Evolutionary conservation across 2,888 invertebrate species (phyloP), one percentile per base, ranked within the genome.

Genomic region (Glomeris marginata): DNA sequence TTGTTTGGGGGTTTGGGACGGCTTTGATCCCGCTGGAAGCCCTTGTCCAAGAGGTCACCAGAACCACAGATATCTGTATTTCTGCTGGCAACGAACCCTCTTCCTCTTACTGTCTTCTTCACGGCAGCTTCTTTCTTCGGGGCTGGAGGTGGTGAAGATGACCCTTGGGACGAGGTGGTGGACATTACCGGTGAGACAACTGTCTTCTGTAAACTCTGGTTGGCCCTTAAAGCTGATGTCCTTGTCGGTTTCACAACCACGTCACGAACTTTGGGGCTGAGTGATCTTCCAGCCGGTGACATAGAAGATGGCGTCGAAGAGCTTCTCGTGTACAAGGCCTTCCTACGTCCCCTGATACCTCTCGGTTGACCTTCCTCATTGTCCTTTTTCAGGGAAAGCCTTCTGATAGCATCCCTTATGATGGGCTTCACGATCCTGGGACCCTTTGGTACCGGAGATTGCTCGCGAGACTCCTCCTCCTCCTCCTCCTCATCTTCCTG

Each of bases 1-100:
- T 91, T 74, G 57, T 84, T 83, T 35, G 84, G 64, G 0, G 75
- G 74, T 47, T 73, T 63, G 1, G 74, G 71, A 56, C 69, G 71
- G 4, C 63, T 47, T 20, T 44, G 35, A 41, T 54, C 52, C 15
- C 50, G 45, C 50, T 34, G 40, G 15, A 16, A 6, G 18, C 37
- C 33, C n/a, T 16, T 16, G 41, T 16, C n/a, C 2, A 3, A 18
- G n/a, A 16, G 13, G 4, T 18, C 15, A 10, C 4, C 21, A 2
- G 18, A 15, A 16, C 16, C 20, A 20, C 21, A 13, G 41, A 3
- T 41, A 2, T 18, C 4, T 4, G 15, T 41, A 16, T 20, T 41
- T 13, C 15, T 41, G 41, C 5, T 5, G 20, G 18, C 15, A 13
- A 21, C 8, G 41, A 16, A 16, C 2, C 13, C 21, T 16, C 21